Evolutionary conservation across 2,113 vertebrate genomes (phyloP), one percentile per base, ranked within the genome.

Genomic region (Oncorhynchus tshawytscha): DNA sequence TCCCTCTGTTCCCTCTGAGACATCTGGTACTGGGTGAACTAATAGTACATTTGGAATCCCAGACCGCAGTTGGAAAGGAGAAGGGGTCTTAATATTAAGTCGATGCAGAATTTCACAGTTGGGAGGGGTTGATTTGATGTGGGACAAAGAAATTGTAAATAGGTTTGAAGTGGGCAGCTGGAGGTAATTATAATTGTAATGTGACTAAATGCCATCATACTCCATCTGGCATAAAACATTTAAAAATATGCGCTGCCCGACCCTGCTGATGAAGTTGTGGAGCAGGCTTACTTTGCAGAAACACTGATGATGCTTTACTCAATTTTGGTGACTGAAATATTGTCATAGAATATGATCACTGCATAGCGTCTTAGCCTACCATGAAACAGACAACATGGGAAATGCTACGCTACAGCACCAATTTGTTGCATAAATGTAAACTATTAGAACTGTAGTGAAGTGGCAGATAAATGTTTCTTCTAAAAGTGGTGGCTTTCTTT

Each of bases 401-500:
- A 54, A 54, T 54, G 39, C 39, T 45, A 3, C 0, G 16, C 51
- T 54, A 54, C 51, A 54, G 51, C 51, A 54, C 51, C 51, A 54
- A 54, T 45, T 67, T 67, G 65, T 67, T 25, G 22, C 65, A 25
- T 27, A 24, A 7, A 11, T 27, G 65, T 67, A 25, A 67, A 67
- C 65, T 68, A 27, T 68, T 68, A 18, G 3, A 16, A 3, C 27
- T 67, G 11, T 27, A 11, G 39, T 66, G 27, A 66, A 66, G 11
- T 25, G 64, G 4, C 64, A 66, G 64, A 31, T 29, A 45, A 45
- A 9, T 45, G 39, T 11, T 45, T 45, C 8, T 45, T 11, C 39
- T 45, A 45, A 67, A 18, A 67, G 29, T 67, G 25, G 29, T 66
- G 27, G 22, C n/a, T 27, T 27, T 54, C n/a, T 20, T 82, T 73